Evolutionary conservation across 2,113 vertebrate genomes (phyloP).

Genomic region (Seriola aureovittata): DNA sequence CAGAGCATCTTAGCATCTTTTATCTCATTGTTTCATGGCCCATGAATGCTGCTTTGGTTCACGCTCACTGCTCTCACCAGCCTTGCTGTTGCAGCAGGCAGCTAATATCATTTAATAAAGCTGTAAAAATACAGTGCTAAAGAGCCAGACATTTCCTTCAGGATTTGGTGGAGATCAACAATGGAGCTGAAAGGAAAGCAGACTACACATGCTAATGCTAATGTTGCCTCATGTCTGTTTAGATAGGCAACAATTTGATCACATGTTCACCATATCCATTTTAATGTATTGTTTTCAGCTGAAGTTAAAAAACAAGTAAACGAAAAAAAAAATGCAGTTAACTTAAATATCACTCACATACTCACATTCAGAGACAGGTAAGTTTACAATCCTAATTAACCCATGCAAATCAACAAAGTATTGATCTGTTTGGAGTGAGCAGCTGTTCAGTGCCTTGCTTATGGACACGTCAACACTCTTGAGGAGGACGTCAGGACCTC

Average conservation of each 20-base stretch:
- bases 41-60: background rate
- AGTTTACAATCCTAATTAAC: background rate
- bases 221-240: no score
- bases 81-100: background rate
- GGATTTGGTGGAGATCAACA: background rate
- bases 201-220: background rate
- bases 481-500: background rate
- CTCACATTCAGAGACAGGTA: background rate
- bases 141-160: background rate
- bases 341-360: background rate
- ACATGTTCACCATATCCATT: background rate
- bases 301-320: no score
- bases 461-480: background rate
- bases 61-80: background rate
- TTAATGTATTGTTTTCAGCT: background rate
- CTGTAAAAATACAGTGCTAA: background rate
- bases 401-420: background rate
- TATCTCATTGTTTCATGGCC: background rate
- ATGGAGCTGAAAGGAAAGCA: background rate
- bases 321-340: background rate
- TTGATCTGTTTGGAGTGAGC: background rate
- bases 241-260: background rate
- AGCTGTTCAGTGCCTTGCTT: slow-evolving; percentile 7
- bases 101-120: background rate
- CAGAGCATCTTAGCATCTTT: background rate